Conservation (phyloP, 1,140 invertebrate species). For the Drosophila obscura region DNA sequence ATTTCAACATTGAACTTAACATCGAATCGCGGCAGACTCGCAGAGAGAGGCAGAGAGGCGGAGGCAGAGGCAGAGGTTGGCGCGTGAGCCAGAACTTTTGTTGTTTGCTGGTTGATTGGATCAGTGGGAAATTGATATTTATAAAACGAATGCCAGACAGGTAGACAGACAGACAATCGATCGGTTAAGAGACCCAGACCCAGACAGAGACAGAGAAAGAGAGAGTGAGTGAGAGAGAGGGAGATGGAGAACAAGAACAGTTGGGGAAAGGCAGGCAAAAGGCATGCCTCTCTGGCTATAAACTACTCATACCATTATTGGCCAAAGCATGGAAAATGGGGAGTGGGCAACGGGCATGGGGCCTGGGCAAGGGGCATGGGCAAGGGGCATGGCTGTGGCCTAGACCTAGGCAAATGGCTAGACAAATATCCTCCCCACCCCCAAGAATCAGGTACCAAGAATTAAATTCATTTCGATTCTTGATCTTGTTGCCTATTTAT, state of each 20-base stretch:
- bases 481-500: slow-evolving; percentile 45
- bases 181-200: not conserved
- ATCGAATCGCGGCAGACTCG: slow-evolving; percentile 45
- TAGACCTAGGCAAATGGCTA: slow-evolving; percentile 47
- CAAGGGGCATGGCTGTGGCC: slow-evolving; percentile 31
- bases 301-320: slow-evolving; percentile 4
- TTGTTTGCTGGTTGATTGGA: slow-evolving; percentile 12
- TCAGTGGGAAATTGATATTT: slow-evolving; percentile 71
- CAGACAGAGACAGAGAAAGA: not conserved
- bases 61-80: not conserved
- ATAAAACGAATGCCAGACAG: slow-evolving; percentile 48
- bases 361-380: too few species aligned
- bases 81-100: too few species aligned
- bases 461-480: slow-evolving; percentile 29
- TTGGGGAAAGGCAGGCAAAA: slow-evolving; percentile 3
- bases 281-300: slow-evolving; percentile 6
- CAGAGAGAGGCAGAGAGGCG: slow-evolving; percentile 16
- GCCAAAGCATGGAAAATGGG: not conserved
- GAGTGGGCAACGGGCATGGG: too few species aligned
- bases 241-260: slow-evolving; percentile 6
- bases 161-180: slow-evolving; percentile 11
- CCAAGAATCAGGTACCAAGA: slow-evolving; percentile 28
- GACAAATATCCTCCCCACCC: slow-evolving; percentile 22
- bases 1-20: slow-evolving; percentile 83
- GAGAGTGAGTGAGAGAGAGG: too few species aligned